Evolutionary conservation across 1,140 invertebrate species (phyloP).

Genomic region (Papilio machaon): DNA sequence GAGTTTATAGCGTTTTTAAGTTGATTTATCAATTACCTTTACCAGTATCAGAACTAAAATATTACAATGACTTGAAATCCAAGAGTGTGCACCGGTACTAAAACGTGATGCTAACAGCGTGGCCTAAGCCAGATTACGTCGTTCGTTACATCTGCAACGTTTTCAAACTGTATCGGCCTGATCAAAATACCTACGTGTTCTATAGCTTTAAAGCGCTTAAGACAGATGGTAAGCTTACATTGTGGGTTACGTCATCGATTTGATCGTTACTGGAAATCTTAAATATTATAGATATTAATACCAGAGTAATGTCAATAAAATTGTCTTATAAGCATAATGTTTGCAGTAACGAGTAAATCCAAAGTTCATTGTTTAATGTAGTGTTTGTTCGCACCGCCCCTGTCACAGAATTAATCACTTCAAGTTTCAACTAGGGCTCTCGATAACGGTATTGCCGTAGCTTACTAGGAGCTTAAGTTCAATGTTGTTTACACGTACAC

Average conservation of each 20-base stretch:
- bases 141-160: slow-evolving; percentile 1
- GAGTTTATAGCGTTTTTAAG: neutral
- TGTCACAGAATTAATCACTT: slow-evolving; percentile 3
- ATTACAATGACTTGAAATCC: neutral
- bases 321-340: too few species aligned
- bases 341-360: too few species aligned
- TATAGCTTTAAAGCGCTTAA: neutral
- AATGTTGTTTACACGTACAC: neutral
- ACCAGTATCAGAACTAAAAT: neutral
- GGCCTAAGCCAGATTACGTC: slow-evolving; percentile 1
- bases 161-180: slow-evolving; percentile 5
- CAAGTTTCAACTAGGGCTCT: slow-evolving; percentile 13
- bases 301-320: too few species aligned
- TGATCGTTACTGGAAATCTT: too few species aligned
- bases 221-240: neutral
- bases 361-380: too few species aligned
- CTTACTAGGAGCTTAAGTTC: neutral
- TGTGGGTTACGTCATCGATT: neutral
- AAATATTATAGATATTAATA: too few species aligned
- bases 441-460: neutral
- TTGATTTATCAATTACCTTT: neutral
- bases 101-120: slow-evolving; percentile 18
- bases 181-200: slow-evolving; percentile 8
- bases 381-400: neutral
- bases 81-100: neutral